Evolutionary conservation across 2,113 vertebrate species (phyloP), one percentile per base, ranked within the genome.

Genomic region (Nymphicus hollandicus): DNA sequence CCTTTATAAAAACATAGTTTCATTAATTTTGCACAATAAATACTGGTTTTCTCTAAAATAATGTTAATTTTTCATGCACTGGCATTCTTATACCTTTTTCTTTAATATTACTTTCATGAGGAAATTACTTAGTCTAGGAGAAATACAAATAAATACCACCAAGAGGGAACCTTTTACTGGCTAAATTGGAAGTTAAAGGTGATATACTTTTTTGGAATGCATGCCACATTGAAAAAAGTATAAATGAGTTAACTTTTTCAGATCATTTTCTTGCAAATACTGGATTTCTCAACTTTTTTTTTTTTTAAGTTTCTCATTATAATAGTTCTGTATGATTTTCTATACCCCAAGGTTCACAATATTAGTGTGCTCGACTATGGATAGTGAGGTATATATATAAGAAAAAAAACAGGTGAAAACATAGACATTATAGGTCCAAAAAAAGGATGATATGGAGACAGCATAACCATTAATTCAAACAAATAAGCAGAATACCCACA

Each of bases 81-180:
- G 6, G 0, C 1, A 50, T 74, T 70, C 10, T 41, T 41, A 27
- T 11, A 3, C 47, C 9, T 66, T 13, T 61, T 81, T 7, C 1
- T 63, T 39, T 24, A 7, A 12, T 49, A 29, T 24, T 2, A 60
- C n/a, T 73, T 70, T 82, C 37, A 41, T 49, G 46, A 74, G 70
- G 2, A 71, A 56, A 58, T 41, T 37, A 9, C 3, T 83, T 22
- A 27, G 7, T 73, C 23, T n/a, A 69, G 23, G 33, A 65, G 20
- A 56, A 84, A 73, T 70, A 13, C 2, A 77, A 77, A 35, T 29
- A 58, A 60, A 93, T 60, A 22, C 0, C 11, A 64, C 4, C 4
- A 43, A 7, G 1, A 73, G 8, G 3, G 4, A 72, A 61, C 6
- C 1, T 27, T 3, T 5, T 55, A 69, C 9, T 73, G 8, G 27